Evolutionary conservation across 2,113 vertebrate species (phyloP).

Genomic region (Python bivittatus): DNA sequence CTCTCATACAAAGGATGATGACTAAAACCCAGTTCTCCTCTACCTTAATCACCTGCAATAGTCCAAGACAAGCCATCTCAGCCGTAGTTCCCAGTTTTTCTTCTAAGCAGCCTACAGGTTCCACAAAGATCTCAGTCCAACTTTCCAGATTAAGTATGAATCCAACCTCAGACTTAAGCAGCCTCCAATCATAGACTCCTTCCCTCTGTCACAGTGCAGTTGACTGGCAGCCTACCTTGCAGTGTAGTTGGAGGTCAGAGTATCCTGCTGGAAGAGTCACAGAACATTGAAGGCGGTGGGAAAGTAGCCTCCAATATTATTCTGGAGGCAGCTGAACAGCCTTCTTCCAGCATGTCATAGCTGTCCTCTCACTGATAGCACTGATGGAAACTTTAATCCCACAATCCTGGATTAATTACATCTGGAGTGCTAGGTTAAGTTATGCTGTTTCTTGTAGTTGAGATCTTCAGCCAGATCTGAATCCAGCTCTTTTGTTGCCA

Average conservation of each 20-base stretch:
- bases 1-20: background rate
- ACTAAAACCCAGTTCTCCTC: background rate
- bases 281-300: background rate
- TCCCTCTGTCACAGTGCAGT: background rate
- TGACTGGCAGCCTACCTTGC: background rate
- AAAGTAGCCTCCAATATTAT: background rate
- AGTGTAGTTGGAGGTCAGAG: background rate
- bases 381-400: background rate
- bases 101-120: background rate
- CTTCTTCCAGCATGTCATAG: background rate
- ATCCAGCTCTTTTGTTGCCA: background rate
- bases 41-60: background rate
- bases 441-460: background rate
- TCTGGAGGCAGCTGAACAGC: background rate
- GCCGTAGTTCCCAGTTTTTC: no score
- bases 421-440: background rate
- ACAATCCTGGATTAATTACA: background rate
- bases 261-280: background rate
- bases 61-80: background rate
- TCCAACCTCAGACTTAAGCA: background rate
- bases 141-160: background rate
- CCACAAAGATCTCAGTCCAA: background rate
- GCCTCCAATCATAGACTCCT: background rate
- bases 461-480: background rate
- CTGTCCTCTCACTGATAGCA: background rate